Percentiles rank a stretch among this genome's conserved stretches.
phyloP scores from a whole-genome alignment of 2,797 vertebrate genomes.

The Meda fulgida region DNA sequence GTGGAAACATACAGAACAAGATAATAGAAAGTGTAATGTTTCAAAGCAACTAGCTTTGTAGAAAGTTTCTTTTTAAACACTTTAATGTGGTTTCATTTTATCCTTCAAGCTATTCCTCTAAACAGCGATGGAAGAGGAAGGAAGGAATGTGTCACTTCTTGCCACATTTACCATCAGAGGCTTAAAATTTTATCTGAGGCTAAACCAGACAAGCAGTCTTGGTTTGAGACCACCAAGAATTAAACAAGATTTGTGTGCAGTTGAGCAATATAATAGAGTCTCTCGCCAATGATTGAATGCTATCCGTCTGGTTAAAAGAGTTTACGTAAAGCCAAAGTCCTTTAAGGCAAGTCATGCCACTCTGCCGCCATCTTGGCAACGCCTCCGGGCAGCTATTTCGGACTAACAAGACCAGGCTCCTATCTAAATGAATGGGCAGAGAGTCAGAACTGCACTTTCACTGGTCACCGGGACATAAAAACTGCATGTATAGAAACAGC shows the following conservation, averaged over 20 bases:
- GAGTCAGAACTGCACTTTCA: too few relatives aligned
- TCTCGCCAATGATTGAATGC: not conserved
- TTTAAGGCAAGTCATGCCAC: too few relatives aligned
- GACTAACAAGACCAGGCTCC: too few relatives aligned
- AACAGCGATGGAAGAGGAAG: not conserved
- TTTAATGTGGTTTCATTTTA: conserved; percentile 23
- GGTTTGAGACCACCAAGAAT: not conserved
- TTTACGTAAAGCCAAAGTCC: not conserved
- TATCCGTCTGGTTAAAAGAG: not conserved
- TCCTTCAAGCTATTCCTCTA: conserved; percentile 6
- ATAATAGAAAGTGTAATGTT: not conserved
- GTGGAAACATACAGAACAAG: not conserved
- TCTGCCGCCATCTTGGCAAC: too few relatives aligned
- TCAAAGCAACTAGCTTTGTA: not conserved
- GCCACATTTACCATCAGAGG: conserved; percentile 1
- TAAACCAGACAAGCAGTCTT: not conserved
- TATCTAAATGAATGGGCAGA: too few relatives aligned
- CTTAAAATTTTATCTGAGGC: conserved; percentile 11
- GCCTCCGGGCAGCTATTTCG: too few relatives aligned
- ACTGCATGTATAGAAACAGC: too few relatives aligned
- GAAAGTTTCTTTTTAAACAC: not conserved
- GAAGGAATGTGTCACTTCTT: conserved; percentile 32
- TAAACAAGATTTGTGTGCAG: not conserved
- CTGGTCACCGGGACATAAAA: too few relatives aligned
- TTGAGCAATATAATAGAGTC: not conserved